phyloP scores from a whole-genome alignment of 2,797 vertebrate genomes.

The Gallinago stenura region DNA sequence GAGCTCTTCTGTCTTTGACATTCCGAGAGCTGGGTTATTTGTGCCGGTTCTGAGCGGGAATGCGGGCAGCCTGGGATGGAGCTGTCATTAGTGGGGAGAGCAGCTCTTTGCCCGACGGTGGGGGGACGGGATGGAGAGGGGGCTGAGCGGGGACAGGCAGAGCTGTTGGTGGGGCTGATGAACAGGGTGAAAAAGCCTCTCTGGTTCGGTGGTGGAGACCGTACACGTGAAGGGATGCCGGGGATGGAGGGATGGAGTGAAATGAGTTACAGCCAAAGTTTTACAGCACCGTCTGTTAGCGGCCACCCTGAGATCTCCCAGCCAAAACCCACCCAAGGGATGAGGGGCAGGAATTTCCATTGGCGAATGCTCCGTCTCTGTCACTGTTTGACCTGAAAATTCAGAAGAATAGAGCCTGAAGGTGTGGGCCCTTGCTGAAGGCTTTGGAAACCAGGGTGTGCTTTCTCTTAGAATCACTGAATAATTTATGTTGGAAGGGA shows the following conservation, averaged over 20 bases:
- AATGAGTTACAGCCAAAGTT: not conserved
- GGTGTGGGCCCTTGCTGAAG: not conserved
- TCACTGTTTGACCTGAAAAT: slow-evolving; percentile 32
- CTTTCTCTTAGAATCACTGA: slow-evolving; percentile 24
- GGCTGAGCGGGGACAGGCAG: not conserved
- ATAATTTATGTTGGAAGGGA: slow-evolving; percentile 36
- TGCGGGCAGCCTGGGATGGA: not conserved
- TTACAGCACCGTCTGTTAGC: not conserved
- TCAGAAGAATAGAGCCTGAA: slow-evolving; percentile 18
- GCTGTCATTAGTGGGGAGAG: not conserved
- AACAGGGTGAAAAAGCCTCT: not conserved
- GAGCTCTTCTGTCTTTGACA: not conserved
- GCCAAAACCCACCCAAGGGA: not conserved
- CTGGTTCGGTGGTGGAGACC: not conserved
- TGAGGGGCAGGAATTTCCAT: not conserved
- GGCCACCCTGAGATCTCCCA: not conserved
- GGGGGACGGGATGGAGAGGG: not conserved
- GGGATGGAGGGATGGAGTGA: not conserved
- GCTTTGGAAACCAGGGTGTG: not conserved
- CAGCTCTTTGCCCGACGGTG: not conserved
- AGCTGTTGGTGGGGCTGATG: not conserved
- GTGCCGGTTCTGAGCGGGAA: not conserved
- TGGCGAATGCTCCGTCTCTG: slow-evolving; percentile 2
- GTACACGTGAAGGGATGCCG: rapidly evolving
- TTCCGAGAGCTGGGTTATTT: not conserved